A percentile compares a stretch with the other conserved stretches of the same genome.
Conservation (phyloP, 2,113 vertebrate species). For the Neodon shergylaensis region DNA sequence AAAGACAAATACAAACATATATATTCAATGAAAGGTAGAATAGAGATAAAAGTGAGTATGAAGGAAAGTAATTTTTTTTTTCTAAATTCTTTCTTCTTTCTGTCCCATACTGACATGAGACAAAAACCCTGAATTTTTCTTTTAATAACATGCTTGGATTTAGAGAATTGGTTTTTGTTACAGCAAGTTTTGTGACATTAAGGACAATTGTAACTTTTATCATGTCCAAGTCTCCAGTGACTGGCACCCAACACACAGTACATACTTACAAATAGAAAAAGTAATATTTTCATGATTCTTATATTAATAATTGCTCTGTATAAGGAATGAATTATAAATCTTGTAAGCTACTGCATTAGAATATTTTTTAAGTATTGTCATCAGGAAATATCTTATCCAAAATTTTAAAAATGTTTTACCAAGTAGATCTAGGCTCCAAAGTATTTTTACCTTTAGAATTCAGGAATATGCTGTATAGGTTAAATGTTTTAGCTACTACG, state of each 20-base stretch:
- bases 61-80: no score
- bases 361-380: background rate
- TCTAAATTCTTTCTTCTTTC: no score
- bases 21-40: no score
- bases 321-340: background rate
- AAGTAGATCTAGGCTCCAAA: background rate
- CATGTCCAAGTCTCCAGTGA: background rate
- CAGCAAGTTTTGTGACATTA: background rate
- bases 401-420: background rate
- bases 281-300: background rate
- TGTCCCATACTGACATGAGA: no score
- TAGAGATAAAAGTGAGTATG: no score
- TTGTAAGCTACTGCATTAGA: background rate
- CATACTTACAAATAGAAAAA: background rate
- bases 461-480: background rate
- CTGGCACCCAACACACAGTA: background rate
- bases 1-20: no score
- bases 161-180: no score
- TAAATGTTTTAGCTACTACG: background rate
- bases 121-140: no score
- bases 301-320: background rate
- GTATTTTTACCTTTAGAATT: background rate
- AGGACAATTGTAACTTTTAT: background rate
- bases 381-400: background rate
- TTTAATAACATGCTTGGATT: no score